A percentile compares a stretch with the other conserved stretches of the same genome.
Conservation (phyloP, 2,888 invertebrate species). For the Acleris sparsana region DNA sequence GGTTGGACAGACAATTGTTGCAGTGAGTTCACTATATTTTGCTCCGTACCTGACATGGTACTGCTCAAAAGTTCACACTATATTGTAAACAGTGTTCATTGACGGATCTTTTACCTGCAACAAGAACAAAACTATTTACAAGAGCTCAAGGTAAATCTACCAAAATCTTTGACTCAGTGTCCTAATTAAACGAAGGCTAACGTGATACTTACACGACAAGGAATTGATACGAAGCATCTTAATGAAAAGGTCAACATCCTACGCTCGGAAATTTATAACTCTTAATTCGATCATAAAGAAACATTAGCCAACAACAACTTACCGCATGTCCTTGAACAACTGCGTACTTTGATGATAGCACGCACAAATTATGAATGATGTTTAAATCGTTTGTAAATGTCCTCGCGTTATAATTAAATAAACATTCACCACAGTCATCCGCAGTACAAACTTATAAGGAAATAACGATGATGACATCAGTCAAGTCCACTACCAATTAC, state of each 20-base stretch:
- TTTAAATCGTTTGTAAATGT: conserved; percentile 17
- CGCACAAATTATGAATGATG: conserved; percentile 8
- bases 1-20: conserved; percentile 81
- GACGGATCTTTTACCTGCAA: conserved; percentile 61
- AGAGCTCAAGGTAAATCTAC: conserved; percentile 20
- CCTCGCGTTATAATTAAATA: conserved; percentile 44
- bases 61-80: conserved; percentile 58
- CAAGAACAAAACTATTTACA: conserved; percentile 38
- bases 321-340: conserved; percentile 58
- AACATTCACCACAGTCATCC: conserved; percentile 40
- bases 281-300: conserved; percentile 35
- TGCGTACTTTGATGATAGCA: conserved; percentile 38
- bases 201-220: conserved; percentile 25
- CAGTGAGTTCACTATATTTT: conserved; percentile 79
- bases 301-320: conserved; percentile 47
- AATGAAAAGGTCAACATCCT: conserved; percentile 66
- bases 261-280: conserved; percentile 60
- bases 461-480: conserved; percentile 63
- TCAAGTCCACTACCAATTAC: conserved; percentile 45
- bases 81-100: conserved; percentile 55
- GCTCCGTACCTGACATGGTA: conserved; percentile 83
- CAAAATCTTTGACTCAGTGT: conserved; percentile 11
- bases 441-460: conserved; percentile 38
- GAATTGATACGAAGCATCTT: conserved; percentile 27
- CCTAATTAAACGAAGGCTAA: conserved; percentile 32